Evolutionary conservation across 2,888 invertebrate genomes (phyloP), one percentile per base, ranked within the genome.

Genomic region (Caenorhabditis doughertyi): DNA sequence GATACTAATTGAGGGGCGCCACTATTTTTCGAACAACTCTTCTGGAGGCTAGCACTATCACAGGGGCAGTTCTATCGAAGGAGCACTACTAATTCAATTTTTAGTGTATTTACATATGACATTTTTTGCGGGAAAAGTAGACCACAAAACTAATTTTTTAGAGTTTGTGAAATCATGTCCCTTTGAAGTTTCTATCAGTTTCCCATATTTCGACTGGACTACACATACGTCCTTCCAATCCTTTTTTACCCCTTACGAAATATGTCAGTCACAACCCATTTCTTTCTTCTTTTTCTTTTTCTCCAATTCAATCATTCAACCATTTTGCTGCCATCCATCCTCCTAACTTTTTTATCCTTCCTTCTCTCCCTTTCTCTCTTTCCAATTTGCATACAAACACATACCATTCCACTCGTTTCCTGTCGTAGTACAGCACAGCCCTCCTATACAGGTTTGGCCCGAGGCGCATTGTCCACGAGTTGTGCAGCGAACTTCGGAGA

Each of bases 361-460:
- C n/a, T 25, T 49, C 25, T 9, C 53, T 5, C 16, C 32, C 67
- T 32, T n/a, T 9, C 53, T 5, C 16, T 18, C 67, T 32, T 39
- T 70, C 39, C 51, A 23, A 44, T 60, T 65, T 42, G 44, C 82
- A 70, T 72, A 39, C 39, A 39, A 32, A 32, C 32, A 32, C 32
- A 4, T 39, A 90, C 90, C 83, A 49, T 83, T 79, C 81, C 84
- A 88, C 70, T 91, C 89, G 53, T 90, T 85, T 29, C 84, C 85
- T 5, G 87, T 89, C 9, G 81, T 74, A 39, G 89, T 85, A 79
- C 91, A 91, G 79, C 91, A 91, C 16, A 91, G 84, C 23, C 91
- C 91, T 53, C 88, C 89, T 72, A 90, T 86, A 81, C 91, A 91
- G 39, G 80, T 84, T 74, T 90, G 87, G 3, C 87, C 85, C 13